Base-by-base conservation (phyloP, 2,113 vertebrate genomes). In the Eira barbara region DNA sequence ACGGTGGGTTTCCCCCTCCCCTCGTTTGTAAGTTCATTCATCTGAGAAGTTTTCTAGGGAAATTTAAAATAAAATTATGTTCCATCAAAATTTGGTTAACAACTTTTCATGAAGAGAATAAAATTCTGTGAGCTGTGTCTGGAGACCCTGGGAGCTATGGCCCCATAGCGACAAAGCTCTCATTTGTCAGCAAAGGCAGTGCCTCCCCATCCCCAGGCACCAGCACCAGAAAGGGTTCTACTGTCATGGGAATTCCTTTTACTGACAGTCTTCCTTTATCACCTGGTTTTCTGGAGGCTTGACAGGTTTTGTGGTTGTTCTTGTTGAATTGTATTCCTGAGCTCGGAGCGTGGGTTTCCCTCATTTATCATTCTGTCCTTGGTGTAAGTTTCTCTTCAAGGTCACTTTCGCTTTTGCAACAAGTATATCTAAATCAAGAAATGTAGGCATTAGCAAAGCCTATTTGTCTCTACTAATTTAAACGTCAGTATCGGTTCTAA, bases 361-460 rank as follows among this genome's bases (percentile, higher is more conserved):
- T 95, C 98, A 94, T 97, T 98, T 99, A 98, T 98, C 98, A 98
- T 98, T 97, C 98, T 7, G 39, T 98, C 98, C 98, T 99, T 98
- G 98, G 98, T 98, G 95, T 93, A 98, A 98, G 90, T 96, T 98
- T 98, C 98, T 98, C 98, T 98, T 99, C 98, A 98, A 97, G 98
- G 98, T 98, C 98, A 97, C 95, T 88, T 97, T 97, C 91, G 93
- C 92, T 98, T 97, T 83, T 96, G 98, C 95, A 97, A 98, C 93
- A 98, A 97, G 97, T 97, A 93, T 98, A 97, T 97, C 96, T 97
- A 98, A 97, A 89, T 49, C 6, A 39, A 95, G 98, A 97, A 95
- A 98, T 55, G 71, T 94, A 97, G 97, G 96, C 96, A 97, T 98
- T 85, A 97, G 96, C 89, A 97, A 98, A 98, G 97, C 85, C 93